Evolutionary conservation across 1,140 invertebrate genomes (phyloP).

Genomic region (Temnothorax longispinosus): DNA sequence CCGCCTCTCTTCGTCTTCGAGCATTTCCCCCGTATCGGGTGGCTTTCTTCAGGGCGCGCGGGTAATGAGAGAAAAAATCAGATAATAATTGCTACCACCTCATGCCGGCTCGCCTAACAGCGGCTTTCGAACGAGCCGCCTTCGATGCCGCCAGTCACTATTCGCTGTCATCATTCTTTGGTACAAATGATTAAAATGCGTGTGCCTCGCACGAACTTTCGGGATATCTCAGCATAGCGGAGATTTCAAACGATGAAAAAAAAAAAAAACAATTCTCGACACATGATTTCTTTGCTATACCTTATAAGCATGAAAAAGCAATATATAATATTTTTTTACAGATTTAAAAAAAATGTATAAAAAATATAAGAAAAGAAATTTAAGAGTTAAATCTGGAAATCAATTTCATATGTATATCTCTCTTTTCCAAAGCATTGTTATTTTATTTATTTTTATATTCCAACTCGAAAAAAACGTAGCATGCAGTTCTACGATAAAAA

Average conservation of each 20-base stretch:
- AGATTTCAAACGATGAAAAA: neutral
- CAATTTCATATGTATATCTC: neutral
- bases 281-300: neutral
- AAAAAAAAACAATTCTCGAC: neutral
- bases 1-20: slow-evolving; percentile 25
- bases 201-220: neutral
- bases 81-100: slow-evolving; percentile 71
- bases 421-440: neutral
- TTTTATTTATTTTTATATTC: neutral
- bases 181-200: slow-evolving; percentile 60
- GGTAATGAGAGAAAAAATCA: slow-evolving; percentile 73
- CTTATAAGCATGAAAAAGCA: neutral
- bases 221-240: neutral
- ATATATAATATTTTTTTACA: neutral
- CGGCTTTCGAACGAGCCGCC: slow-evolving; percentile 25
- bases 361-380: neutral
- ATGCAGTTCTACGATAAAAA: slow-evolving; percentile 12
- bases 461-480: slow-evolving; percentile 14
- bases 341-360: neutral
- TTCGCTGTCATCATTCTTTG: slow-evolving; percentile 39
- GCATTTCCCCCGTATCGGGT: slow-evolving; percentile 4
- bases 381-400: neutral
- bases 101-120: slow-evolving; percentile 16
- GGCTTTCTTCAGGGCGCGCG: slow-evolving; percentile 53
- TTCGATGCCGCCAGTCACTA: slow-evolving; percentile 10